These are phyloP conservation scores for Athene noctua DNA, from an alignment of 2,113 vertebrate species.

Conservation along the genomic window DNA sequence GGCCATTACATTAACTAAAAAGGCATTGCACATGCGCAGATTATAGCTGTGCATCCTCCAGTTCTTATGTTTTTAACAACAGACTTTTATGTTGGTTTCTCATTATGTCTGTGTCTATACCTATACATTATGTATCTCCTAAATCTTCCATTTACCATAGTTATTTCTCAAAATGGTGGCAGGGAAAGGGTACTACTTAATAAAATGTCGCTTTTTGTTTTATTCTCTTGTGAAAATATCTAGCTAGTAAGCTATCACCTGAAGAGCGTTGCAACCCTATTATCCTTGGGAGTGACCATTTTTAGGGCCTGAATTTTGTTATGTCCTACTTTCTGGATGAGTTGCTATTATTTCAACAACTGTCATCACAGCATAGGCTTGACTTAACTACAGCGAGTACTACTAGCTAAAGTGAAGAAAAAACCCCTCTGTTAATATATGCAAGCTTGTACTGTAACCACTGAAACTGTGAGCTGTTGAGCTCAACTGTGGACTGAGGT, in stretches of 20 bases:
- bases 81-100: neutral
- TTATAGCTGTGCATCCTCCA: neutral
- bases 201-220: neutral
- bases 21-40: neutral
- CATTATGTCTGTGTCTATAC: neutral
- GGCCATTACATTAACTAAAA: slow-evolving; percentile 10
- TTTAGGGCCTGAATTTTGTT: neutral
- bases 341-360: neutral
- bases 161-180: neutral
- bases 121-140: neutral
- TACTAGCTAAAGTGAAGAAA: neutral
- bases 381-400: neutral
- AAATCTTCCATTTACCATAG: neutral
- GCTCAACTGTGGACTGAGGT: neutral
- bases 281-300: accelerated
- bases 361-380: neutral
- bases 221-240: neutral
- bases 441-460: neutral
- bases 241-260: neutral
- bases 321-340: neutral
- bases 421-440: accelerated
- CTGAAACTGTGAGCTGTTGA: neutral
- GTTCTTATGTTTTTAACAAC: neutral
- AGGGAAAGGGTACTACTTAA: neutral
- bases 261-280: neutral